Conservation (phyloP, 2,797 vertebrate genomes). For the Semaprochilodus insignis region DNA sequence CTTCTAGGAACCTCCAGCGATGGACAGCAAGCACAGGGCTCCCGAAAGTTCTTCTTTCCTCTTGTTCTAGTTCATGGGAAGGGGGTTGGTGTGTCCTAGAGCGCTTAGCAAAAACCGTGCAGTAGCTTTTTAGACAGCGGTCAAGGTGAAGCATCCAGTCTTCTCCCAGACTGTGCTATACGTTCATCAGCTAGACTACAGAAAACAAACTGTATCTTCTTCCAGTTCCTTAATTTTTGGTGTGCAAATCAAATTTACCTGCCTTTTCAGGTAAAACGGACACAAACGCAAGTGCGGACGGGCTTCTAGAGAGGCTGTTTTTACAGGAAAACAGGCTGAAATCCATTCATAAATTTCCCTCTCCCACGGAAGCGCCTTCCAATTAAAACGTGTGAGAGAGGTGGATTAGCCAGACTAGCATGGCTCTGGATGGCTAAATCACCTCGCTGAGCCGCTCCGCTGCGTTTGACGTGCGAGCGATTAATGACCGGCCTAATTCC, state of each 20-base stretch:
- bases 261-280: background rate
- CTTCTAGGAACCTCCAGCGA: background rate
- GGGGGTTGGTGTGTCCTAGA: background rate
- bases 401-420: slow-evolving; percentile 82
- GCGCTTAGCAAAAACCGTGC: background rate
- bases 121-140: background rate
- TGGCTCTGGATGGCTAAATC: slow-evolving; percentile 81
- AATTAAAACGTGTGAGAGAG: slow-evolving; percentile 84
- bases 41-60: background rate
- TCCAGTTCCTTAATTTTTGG: too few relatives aligned
- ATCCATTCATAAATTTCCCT: slow-evolving; percentile 82
- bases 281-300: slow-evolving; percentile 57
- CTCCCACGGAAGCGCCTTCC: slow-evolving; percentile 80
- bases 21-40: background rate
- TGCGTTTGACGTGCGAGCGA: slow-evolving; percentile 82
- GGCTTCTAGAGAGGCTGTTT: slow-evolving; percentile 79
- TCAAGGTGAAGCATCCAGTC: background rate
- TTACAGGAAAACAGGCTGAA: slow-evolving; percentile 79
- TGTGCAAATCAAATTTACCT: background rate
- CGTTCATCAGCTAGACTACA: background rate
- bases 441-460: slow-evolving; percentile 80
- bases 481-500: slow-evolving; percentile 85
- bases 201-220: too few relatives aligned
- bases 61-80: background rate
- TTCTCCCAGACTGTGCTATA: background rate